phyloP scores from a whole-genome alignment of 2,113 vertebrate species.

The Talpa occidentalis region DNA sequence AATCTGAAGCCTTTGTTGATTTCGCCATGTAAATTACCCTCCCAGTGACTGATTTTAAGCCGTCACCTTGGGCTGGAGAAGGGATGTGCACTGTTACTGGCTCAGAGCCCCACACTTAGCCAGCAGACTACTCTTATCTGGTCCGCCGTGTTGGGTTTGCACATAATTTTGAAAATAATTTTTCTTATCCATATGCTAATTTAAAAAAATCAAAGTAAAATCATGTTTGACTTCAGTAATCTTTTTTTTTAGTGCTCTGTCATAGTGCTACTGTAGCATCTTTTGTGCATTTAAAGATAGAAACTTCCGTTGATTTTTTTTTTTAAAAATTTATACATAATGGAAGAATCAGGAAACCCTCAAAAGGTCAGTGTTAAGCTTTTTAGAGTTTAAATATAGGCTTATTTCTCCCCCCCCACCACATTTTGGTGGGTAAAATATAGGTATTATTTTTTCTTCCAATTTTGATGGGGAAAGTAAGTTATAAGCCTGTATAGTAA shows the following conservation, averaged over 20 bases:
- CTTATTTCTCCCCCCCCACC: not conserved
- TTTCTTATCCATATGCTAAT: not conserved
- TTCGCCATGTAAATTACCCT: not conserved
- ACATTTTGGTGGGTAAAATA: slow-evolving; percentile 29
- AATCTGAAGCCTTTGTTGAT: not conserved
- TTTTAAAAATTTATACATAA: not conserved
- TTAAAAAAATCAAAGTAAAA: slow-evolving; percentile 45
- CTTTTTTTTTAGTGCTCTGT: not conserved
- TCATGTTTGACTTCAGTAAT: not conserved
- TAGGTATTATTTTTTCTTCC: not conserved
- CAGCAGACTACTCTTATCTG: not conserved
- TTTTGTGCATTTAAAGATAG: slow-evolving; percentile 37
- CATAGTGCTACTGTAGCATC: slow-evolving; percentile 4
- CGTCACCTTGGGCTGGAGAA: not conserved
- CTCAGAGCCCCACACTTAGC: not conserved
- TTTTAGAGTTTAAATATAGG: slow-evolving; percentile 47
- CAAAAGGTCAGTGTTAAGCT: not conserved
- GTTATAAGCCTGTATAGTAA: not conserved
- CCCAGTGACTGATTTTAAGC: not conserved
- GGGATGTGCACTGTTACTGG: too few species aligned
- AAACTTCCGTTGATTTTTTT: not conserved
- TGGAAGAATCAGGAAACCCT: slow-evolving; percentile 35
- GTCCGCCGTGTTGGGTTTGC: not conserved
- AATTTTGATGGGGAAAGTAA: slow-evolving; percentile 44
- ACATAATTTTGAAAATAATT: not conserved